Percentiles rank a stretch among this genome's conserved stretches.
Conservation (phyloP, 92 coral and sea anemone genomes). For the Porites cylindrica region DNA sequence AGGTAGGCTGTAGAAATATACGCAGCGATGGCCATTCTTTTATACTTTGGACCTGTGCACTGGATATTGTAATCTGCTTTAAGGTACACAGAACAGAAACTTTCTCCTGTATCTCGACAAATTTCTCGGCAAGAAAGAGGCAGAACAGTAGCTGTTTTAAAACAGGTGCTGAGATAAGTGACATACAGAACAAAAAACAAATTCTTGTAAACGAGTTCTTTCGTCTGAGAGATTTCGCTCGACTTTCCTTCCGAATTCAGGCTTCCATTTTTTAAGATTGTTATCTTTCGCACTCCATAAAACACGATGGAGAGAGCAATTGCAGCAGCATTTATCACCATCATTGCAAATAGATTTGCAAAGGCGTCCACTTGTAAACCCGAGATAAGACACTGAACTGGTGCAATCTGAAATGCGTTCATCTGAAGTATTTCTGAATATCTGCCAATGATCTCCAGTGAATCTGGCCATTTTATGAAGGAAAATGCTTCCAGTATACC, state of each 20-base stretch:
- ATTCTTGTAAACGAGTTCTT: background rate
- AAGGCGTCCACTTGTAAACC: background rate
- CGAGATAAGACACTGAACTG: background rate
- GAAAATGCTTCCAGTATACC: background rate
- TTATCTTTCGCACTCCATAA: background rate
- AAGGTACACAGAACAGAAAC: background rate
- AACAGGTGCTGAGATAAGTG: background rate
- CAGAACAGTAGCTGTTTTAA: background rate
- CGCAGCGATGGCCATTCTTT: background rate
- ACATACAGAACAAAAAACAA: background rate
- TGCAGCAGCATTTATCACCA: background rate
- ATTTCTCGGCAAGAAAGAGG: background rate
- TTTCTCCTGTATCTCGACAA: background rate
- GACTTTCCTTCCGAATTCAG: background rate
- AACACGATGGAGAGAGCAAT: background rate
- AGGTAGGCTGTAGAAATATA: background rate
- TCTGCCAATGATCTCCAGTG: background rate
- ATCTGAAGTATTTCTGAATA: constrained; percentile 2
- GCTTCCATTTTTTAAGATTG: background rate
- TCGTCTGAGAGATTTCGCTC: background rate
- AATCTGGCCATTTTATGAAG: background rate
- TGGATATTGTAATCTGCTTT: background rate
- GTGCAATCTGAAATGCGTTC: constrained; percentile 4
- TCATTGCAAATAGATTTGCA: background rate
- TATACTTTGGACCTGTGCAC: background rate